Base-by-base conservation (phyloP, 2,888 invertebrate genomes). In the Apotomis turbidana region DNA sequence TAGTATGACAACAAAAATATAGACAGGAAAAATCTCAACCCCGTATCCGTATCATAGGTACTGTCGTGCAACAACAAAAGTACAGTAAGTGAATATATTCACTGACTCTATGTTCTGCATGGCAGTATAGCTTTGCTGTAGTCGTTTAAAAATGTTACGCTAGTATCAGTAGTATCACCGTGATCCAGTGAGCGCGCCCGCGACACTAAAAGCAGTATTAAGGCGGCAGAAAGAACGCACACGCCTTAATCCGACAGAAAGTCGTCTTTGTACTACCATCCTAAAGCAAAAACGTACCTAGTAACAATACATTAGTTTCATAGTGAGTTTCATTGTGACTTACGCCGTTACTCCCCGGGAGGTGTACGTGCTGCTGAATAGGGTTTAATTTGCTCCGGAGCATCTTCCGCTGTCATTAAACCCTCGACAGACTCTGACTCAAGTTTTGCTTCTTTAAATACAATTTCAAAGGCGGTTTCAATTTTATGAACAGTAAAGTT, bases 381-480 rank as follows among this genome's bases (percentile, higher is more conserved):
- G 81, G 75, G 80, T 83, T 84, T 85, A 85, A 86, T 86, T 85
- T 83, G 83, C 79, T 80, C 81, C 58, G 49, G 63, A 71, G 58
- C 68, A 54, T 72, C 68, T 72, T 63, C 68, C 68, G 51, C 58
- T 52, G 62, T 62, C 68, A 63, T 68, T 68, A 72, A 68, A 44
- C 68, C 62, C 68, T 72, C 58, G 62, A 62, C 68, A 46, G 68
- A 58, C 62, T 72, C 62, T 62, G 62, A 36, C 54, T 72, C 46
- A 63, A 63, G 63, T 52, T 57, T 58, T 58, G 59, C 64, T 63
- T 63, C 54, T 73, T 70, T 60, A 38, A 54, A 59, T 51, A 73
- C 68, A 58, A 72, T 61, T 68, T 60, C 51, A 44, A 71, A 61
- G 61, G 57, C 46, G 61, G 57, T 55, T 41, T 57, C 41, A 51